phyloP scores from a whole-genome alignment of 2,888 invertebrate genomes.

The Gymnosoma rotundatum region DNA sequence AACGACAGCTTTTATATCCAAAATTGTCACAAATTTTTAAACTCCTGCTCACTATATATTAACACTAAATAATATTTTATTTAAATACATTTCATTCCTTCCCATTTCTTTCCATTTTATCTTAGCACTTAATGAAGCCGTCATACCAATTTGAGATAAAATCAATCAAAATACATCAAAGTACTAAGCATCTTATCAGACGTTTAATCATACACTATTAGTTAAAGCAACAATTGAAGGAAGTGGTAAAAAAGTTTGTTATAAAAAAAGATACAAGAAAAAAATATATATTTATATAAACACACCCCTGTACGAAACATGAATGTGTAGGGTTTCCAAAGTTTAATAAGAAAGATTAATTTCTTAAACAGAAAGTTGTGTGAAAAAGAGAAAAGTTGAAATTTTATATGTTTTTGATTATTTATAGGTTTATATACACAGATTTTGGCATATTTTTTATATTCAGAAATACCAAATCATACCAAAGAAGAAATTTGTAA shows the following conservation, averaged over 20 bases:
- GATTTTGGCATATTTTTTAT: too few species aligned
- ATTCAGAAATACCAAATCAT: too few species aligned
- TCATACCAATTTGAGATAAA: slow-evolving; percentile 45
- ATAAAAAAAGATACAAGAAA: slow-evolving; percentile 8
- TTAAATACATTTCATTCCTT: too few species aligned
- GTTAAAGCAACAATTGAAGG: slow-evolving; percentile 25
- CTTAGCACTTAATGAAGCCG: slow-evolving; percentile 12
- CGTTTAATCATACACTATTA: slow-evolving; percentile 27
- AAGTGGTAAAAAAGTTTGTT: slow-evolving; percentile 1
- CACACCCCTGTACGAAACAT: background rate
- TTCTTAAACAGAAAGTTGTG: too few species aligned
- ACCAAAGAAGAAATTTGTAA: too few species aligned
- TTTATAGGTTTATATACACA: too few species aligned
- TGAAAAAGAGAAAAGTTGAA: too few species aligned
- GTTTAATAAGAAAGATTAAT: too few species aligned
- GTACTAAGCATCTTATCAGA: slow-evolving; percentile 38
- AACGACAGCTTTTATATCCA: background rate
- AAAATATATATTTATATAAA: too few species aligned
- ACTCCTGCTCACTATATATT: too few species aligned
- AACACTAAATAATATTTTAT: too few species aligned
- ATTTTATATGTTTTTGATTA: too few species aligned
- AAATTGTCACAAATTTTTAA: background rate
- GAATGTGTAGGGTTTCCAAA: slow-evolving; percentile 15
- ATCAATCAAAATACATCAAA: slow-evolving; percentile 59
- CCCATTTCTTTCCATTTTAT: background rate